Conservation (phyloP, 2,888 invertebrate species). For the Allolobophora icterica region DNA sequence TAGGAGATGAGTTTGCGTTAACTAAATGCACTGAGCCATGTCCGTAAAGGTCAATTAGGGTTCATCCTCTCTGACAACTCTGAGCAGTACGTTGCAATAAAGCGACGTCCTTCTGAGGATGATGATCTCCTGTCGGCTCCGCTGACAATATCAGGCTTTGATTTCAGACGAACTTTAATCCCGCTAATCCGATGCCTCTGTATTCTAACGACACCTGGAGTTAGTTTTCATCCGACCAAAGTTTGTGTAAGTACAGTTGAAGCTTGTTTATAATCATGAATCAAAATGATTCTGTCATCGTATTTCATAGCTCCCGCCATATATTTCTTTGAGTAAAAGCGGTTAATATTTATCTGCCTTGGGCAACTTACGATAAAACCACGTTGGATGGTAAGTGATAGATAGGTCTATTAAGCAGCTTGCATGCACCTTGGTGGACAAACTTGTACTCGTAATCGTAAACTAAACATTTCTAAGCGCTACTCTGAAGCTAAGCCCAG, state of each 20-base stretch:
- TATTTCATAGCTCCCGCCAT: neutral
- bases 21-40: neutral
- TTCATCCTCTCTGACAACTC: neutral
- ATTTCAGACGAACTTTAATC: neutral
- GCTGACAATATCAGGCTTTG: neutral
- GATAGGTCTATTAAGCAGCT: neutral
- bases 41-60: neutral
- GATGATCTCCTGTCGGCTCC: neutral
- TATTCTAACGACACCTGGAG: neutral
- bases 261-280: neutral
- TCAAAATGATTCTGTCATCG: neutral
- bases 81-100: neutral
- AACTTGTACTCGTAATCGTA: neutral
- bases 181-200: neutral
- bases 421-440: neutral
- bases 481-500: too few relatives aligned
- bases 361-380: neutral
- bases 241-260: neutral
- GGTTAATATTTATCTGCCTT: neutral
- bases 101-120: neutral
- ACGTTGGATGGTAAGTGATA: neutral
- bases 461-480: too few relatives aligned
- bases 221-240: neutral
- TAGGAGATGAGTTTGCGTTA: neutral
- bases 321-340: neutral